These are phyloP conservation scores for Pagetopsis macropterus DNA, from an alignment of 2,797 vertebrate genomes.

Conservation along the genomic window DNA sequence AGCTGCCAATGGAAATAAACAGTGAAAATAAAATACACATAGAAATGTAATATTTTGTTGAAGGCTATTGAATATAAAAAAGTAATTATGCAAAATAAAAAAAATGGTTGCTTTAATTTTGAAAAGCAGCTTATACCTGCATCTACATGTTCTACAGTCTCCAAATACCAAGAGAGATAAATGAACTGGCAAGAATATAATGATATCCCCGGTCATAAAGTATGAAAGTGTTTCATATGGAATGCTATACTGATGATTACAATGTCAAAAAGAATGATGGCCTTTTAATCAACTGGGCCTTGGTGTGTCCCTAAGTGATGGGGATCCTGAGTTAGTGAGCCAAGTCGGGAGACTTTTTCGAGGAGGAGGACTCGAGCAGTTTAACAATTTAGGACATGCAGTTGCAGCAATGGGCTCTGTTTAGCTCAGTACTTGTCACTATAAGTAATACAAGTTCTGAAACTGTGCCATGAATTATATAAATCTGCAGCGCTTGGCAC, in stretches of 20 bases:
- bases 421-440: constrained; percentile 36
- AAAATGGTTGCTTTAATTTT: neutral
- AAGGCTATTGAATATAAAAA: neutral
- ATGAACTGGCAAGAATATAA: constrained; percentile 17
- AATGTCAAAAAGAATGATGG: constrained; percentile 36
- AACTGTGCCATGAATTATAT: constrained; percentile 50
- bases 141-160: constrained; percentile 1
- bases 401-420: constrained; percentile 14
- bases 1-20: neutral
- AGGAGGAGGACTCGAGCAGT: constrained; percentile 5
- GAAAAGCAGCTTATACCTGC: constrained; percentile 2
- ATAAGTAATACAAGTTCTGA: constrained; percentile 37
- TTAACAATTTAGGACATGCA: constrained; percentile 19
- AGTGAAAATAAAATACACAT: neutral
- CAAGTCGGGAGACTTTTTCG: constrained; percentile 24
- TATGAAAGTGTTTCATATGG: constrained; percentile 25
- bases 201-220: constrained; percentile 12
- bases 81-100: neutral
- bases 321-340: constrained; percentile 26
- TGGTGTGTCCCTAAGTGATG: constrained; percentile 9
- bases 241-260: constrained; percentile 26
- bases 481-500: constrained; percentile 48
- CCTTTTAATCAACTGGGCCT: constrained; percentile 37
- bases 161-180: constrained; percentile 10
- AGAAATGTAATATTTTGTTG: neutral